phyloP scores from a whole-genome alignment of 2,888 invertebrate genomes.

The Agonopterix arenella region DNA sequence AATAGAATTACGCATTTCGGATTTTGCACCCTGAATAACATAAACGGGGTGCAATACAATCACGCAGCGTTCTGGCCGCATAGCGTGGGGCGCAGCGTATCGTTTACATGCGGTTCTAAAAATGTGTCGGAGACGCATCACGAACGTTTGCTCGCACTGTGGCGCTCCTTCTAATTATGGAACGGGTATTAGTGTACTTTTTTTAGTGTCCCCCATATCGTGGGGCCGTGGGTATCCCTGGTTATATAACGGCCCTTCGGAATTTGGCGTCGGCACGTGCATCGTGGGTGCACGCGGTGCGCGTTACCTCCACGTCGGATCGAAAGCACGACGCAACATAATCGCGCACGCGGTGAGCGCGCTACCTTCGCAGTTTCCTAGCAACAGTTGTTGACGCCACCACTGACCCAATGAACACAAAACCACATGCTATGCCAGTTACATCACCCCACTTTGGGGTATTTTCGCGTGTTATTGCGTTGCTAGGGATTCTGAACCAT shows the following conservation, averaged over 20 bases:
- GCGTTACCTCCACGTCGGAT: conserved; percentile 63
- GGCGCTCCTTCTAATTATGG: conserved; percentile 73
- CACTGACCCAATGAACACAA: conserved; percentile 69
- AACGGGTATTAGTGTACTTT: conserved; percentile 49
- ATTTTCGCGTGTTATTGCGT: conserved; percentile 40
- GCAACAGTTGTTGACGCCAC: conserved; percentile 73
- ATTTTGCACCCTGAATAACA: conserved; percentile 31
- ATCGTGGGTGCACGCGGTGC: conserved; percentile 50
- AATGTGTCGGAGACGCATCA: conserved; percentile 66
- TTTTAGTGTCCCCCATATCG: conserved; percentile 41
- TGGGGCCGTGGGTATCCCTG: conserved; percentile 34
- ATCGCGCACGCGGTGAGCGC: conserved; percentile 37
- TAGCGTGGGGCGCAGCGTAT: conserved; percentile 43
- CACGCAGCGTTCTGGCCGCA: conserved; percentile 12
- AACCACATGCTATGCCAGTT: conserved; percentile 63
- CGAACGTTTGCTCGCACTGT: conserved; percentile 51
- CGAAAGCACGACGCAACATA: conserved; percentile 42
- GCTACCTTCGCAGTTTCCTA: conserved; percentile 63
- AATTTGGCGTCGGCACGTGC: conserved; percentile 49
- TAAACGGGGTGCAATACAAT: conserved; percentile 5
- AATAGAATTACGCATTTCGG: conserved; percentile 53
- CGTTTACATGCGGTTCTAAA: conserved; percentile 72
- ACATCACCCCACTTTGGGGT: conserved; percentile 48
- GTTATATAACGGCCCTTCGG: conserved; percentile 65
- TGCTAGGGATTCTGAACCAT: conserved; percentile 48